These are phyloP conservation scores for Schizotus pectinicornis DNA, from an alignment of 2,888 invertebrate genomes.

Conservation along the genomic window DNA sequence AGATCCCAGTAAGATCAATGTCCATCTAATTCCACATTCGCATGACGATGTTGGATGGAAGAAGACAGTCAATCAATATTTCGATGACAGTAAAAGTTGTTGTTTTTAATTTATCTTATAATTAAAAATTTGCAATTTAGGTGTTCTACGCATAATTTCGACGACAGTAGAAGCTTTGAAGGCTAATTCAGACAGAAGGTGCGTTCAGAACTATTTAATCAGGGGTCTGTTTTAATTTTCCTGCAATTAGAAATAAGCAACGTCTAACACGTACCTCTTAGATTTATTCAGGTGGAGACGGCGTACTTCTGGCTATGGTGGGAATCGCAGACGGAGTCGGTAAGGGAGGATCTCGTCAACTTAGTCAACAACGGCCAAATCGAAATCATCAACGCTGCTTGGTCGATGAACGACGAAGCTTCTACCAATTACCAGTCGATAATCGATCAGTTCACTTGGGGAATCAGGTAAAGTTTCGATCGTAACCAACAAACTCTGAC, in stretches of 20 bases:
- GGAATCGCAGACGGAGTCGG: slow-evolving; percentile 68
- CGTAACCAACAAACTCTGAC: background rate
- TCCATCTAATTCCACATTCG: slow-evolving; percentile 86
- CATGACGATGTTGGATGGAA: slow-evolving; percentile 96
- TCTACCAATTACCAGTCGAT: slow-evolving; percentile 74
- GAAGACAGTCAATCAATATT: slow-evolving; percentile 93
- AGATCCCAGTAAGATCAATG: slow-evolving; percentile 71
- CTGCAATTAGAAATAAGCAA: background rate
- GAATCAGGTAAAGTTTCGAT: slow-evolving; percentile 63
- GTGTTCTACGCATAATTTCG: slow-evolving; percentile 77
- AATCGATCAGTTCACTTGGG: slow-evolving; percentile 78
- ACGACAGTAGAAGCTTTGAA: slow-evolving; percentile 68
- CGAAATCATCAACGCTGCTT: slow-evolving; percentile 79
- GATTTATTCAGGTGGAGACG: slow-evolving; percentile 88
- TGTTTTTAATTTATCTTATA: slow-evolving; percentile 26
- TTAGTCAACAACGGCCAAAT: slow-evolving; percentile 76
- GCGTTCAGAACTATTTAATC: slow-evolving; percentile 30
- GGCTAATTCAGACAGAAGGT: slow-evolving; percentile 64
- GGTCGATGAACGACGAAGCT: slow-evolving; percentile 88
- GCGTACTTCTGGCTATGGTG: slow-evolving; percentile 87
- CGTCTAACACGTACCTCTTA: no score
- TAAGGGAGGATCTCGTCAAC: slow-evolving; percentile 66
- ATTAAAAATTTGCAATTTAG: slow-evolving; percentile 56
- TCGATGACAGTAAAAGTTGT: slow-evolving; percentile 65
- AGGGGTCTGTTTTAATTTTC: background rate